Percentiles rank a stretch among this genome's conserved stretches.
These are phyloP conservation scores for Rhineura floridana DNA, from an alignment of 2,113 vertebrate genomes.

Conservation along the genomic window DNA sequence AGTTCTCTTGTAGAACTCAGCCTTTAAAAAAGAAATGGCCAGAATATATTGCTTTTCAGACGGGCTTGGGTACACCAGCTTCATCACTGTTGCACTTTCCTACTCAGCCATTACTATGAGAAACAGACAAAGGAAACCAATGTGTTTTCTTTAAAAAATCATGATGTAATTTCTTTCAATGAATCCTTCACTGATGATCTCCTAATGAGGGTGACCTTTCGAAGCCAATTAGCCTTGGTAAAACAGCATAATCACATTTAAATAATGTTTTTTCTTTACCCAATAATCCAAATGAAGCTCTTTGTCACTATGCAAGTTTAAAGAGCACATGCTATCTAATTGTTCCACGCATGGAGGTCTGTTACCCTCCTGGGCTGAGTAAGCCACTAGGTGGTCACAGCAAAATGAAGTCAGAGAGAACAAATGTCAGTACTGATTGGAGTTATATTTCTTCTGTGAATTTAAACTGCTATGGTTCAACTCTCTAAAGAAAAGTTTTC, in stretches of 20 bases:
- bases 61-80: accelerated
- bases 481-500: background rate
- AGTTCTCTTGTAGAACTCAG: background rate
- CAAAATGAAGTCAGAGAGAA: constrained; percentile 1
- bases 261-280: constrained; percentile 45
- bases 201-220: constrained; percentile 71
- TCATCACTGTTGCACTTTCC: background rate
- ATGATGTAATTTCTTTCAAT: constrained; percentile 43
- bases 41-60: constrained; percentile 6
- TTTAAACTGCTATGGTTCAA: background rate
- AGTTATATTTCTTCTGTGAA: constrained; percentile 12
- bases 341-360: constrained; percentile 12
- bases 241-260: constrained; percentile 36
- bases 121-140: constrained; percentile 31
- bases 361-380: background rate
- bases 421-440: background rate
- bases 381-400: constrained; percentile 20
- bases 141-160: constrained; percentile 50
- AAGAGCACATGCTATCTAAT: constrained; percentile 39
- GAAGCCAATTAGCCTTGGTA: constrained; percentile 64
- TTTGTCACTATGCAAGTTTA: constrained; percentile 29
- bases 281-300: constrained; percentile 31
- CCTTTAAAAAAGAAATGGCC: background rate
- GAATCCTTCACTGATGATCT: constrained; percentile 58
- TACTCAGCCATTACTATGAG: background rate